phyloP scores from a whole-genome alignment of 1,140 invertebrate species.

The Plutomurus gul region DNA sequence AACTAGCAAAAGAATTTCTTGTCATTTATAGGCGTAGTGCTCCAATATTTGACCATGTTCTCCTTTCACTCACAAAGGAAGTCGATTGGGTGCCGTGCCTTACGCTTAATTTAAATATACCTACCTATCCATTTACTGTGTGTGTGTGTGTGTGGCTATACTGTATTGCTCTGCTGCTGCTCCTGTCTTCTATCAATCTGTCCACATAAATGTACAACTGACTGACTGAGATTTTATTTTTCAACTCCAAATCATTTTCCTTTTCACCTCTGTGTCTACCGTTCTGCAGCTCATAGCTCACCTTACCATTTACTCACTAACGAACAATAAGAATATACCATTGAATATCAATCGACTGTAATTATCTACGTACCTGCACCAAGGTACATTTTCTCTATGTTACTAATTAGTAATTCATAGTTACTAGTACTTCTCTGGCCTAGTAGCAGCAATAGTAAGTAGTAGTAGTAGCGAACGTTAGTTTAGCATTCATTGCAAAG shows the following conservation, averaged over 20 bases:
- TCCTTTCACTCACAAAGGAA: constrained; percentile 48
- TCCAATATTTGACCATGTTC: constrained; percentile 48
- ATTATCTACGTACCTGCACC: background rate
- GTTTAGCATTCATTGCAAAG: no score
- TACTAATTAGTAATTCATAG: no score
- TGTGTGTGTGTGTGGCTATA: no score
- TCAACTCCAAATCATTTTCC: background rate
- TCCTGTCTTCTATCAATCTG: background rate
- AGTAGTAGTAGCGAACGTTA: no score
- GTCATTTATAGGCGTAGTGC: constrained; percentile 33
- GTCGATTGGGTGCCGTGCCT: constrained; percentile 35
- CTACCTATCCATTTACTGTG: background rate
- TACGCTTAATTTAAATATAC: constrained; percentile 13
- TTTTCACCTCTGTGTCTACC: background rate
- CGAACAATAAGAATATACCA: background rate
- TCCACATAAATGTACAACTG: background rate
- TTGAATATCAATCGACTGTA: background rate
- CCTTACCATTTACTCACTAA: background rate
- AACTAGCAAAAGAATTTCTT: constrained; percentile 15
- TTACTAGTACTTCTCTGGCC: no score
- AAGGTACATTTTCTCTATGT: background rate
- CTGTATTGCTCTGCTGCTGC: background rate
- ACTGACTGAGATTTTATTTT: background rate
- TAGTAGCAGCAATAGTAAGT: no score
- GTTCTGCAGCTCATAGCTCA: no score